Base-by-base conservation (phyloP, 2,113 vertebrate genomes). In the Cinclus cinclus region DNA sequence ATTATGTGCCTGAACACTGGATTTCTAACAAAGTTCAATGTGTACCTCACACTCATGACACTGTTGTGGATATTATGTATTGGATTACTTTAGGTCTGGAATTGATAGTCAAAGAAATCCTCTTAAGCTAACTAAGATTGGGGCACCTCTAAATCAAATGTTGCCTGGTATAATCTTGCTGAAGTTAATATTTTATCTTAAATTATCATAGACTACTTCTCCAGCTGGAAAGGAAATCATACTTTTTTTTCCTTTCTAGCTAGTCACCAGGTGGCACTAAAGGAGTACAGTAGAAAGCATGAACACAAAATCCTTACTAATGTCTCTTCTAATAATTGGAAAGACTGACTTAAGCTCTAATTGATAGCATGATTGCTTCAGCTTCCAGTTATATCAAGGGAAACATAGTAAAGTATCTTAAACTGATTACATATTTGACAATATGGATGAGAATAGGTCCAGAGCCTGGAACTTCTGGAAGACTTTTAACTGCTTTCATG, bases 201-300 rank as follows among this genome's bases (percentile, higher is more conserved):
- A 83, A 44, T 60, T 67, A n/a, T 49, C 83, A 78, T 15, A 52
- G 41, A n/a, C 24, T 56, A 67, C 24, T 59, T 74, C 75, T 92
- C 17, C 16, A 19, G 4, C 3, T 44, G 44, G 49, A 87, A 75
- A 24, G 11, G 44, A 39, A 71, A 71, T 16, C 3, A 2, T 16
- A 8, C 1, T 4, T 37, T 39, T 58, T 69, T 47, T 28, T 28
- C 7, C 53, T 69, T 70, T 60, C 41, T 52, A 35, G 15, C 4
- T 42, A 16, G 53, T 89, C 99, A 98, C 98, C 98, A 99, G 99
- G 98, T 99, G 99, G 99, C 99, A 99, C 98, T 98, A 99, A 98
- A 98, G 98, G 96, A 96, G 98, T 98, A 95, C 59, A 87, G 20
- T 37, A 98, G 94, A 96, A 92, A 88, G n/a, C 4, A 21, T 9